A percentile compares a stretch with the other conserved stretches of the same genome.
phyloP scores from a whole-genome alignment of 2,888 invertebrate species.

The Eumacrocentrus americanus region DNA sequence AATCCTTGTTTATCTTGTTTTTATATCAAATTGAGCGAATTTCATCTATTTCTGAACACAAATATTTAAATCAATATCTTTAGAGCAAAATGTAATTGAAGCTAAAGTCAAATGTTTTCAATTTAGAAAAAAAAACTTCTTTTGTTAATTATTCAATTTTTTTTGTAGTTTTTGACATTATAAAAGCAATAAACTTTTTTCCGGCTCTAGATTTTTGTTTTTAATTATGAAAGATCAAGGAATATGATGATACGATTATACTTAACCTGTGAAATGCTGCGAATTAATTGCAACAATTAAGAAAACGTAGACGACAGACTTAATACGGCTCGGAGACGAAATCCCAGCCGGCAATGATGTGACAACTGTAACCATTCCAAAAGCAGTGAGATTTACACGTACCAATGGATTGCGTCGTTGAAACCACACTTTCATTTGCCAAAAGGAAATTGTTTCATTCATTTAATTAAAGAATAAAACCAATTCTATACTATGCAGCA shows the following conservation, averaged over 20 bases:
- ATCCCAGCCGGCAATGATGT: conserved; percentile 40
- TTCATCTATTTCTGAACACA: not conserved
- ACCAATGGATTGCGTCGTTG: conserved; percentile 34
- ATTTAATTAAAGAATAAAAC: too few species aligned
- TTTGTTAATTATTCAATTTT: not conserved
- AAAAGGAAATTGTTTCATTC: too few species aligned
- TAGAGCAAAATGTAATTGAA: too few species aligned
- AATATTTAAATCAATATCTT: too few species aligned
- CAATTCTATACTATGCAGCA: conserved; percentile 6
- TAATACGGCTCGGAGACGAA: conserved; percentile 18
- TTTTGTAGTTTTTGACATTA: too few species aligned
- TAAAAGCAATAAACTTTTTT: too few species aligned
- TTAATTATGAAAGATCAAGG: not conserved
- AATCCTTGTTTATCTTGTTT: conserved; percentile 5
- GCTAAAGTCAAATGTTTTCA: too few species aligned
- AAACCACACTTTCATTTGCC: not conserved
- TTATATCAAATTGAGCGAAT: too few species aligned
- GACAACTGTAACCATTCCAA: conserved; percentile 48
- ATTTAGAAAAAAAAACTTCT: not conserved
- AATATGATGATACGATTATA: conserved; percentile 46
- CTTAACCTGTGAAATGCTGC: conserved; percentile 51
- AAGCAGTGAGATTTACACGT: conserved; percentile 37
- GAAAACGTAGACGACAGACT: conserved; percentile 31
- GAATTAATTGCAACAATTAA: conserved; percentile 37
- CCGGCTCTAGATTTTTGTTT: too few species aligned